Evolutionary conservation across 2,113 vertebrate genomes (phyloP), one percentile per base, ranked within the genome.

Genomic region (Lophura nycthemera): DNA sequence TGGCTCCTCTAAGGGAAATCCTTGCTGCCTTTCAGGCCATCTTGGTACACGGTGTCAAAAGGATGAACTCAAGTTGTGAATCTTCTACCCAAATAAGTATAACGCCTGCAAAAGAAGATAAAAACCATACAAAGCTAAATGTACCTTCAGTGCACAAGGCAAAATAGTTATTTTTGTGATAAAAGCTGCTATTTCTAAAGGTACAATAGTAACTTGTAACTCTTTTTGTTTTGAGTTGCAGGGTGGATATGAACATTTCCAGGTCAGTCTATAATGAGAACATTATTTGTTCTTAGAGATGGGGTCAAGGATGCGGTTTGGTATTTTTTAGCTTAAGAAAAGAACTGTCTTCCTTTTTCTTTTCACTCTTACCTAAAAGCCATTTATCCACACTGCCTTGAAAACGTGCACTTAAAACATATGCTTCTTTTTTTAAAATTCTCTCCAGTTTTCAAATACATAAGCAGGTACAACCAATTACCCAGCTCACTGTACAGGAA

Each of bases 391-490:
- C 13, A 34, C 27, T 91, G 36, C 13, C 36, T 84, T 38, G 17
- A 25, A 75, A 72, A 34, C 0, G 0, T 36, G 21, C 7, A 2
- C 72, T 92, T 60, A 48, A 42, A 86, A 75, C 29, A 12, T 19
- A 14, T 0, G 0, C 8, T 47, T 32, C 15, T 72, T 73, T 38
- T 65, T 47, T 87, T 45, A n/a, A 42, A 59, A 10, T 92, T 91
- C 86, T 82, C 78, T 11, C 17, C 11, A 13, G 17, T 40, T 29
- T 19, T 10, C 29, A 82, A 69, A 73, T 8, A 2, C 11, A 69
- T 36, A 52, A 91, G 27, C 17, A 52, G 18, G 20, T 54, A 54
- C 15, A 69, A 43, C n/a, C 71, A 88, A 92, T 85, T 91, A 87
- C 22, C 59, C 54, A 70, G 6, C 22, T 70, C 20, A 14, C 60